Evolutionary conservation across 2,888 invertebrate species (phyloP), one percentile per base, ranked within the genome.

Genomic region (Ellobium chinense): DNA sequence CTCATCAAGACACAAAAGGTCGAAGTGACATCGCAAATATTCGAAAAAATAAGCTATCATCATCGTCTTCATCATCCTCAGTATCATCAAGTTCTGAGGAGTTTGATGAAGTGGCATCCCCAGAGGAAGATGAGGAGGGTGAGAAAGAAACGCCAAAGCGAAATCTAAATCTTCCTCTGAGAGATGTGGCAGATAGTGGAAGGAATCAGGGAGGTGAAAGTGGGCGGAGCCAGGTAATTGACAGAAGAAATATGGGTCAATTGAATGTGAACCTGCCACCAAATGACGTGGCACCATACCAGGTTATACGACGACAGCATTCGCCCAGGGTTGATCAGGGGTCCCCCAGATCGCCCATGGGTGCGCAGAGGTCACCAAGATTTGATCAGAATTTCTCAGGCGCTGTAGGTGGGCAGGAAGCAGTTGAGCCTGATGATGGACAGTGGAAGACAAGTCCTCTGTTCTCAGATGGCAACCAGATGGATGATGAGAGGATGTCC

Each of bases 401-500:
- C 21, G 14, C 60, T 36, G 14, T n/a, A 36, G 34, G 34, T 60
- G 18, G 56, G n/a, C 24, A 9, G 7, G 24, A 18, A 5, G 5
- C 56, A 1, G 29, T 18, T 39, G 63, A 73, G 29, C 4, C 29
- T n/a, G 31, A 31, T n/a, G 34, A 34, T 56, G 24, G 5, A 14
- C 27, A 21, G 5, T 74, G 74, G 74, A 27, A 46, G n/a, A 27
- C 74, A 1, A 34, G 9, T n/a, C 1, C 70, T 31, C 31, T 76
- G 7, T 76, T 65, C n/a, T 4, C 60, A 29, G 68, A 24, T 37
- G 77, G 69, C 12, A 29, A n/a, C 18, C 58, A 37, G 39, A 36
- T 77, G 69, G 69, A 58, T 31, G 76, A 76, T 24, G 80, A 80
- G 60, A 31, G 80, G 21, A 74, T 80, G 68, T 80, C 74, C 24